Evolutionary conservation across 2,888 invertebrate genomes (phyloP), one percentile per base, ranked within the genome.

Genomic region (Morpho helenor): DNA sequence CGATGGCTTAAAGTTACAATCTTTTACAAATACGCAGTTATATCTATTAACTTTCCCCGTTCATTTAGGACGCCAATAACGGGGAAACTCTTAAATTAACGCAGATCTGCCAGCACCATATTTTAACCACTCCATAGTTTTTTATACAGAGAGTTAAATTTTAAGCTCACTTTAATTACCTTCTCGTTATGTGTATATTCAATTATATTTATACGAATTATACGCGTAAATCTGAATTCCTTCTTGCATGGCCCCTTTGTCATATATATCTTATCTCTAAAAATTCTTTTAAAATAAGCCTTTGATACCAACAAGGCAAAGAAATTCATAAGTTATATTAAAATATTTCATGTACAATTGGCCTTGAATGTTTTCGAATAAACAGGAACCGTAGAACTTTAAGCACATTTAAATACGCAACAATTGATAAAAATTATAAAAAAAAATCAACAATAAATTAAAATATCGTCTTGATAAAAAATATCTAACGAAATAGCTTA

Each of bases 71-170:
- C 62, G 58, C 65, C 67, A 72, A 68, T 74, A 73, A 74, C 69
- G 70, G 70, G 70, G 68, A 66, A 66, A 60, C 63, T 65, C 75
- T 75, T 75, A 79, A 74, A 76, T 74, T 77, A 80, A 76, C 71
- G 82, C 87, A 88, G 88, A 88, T 88, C 88, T 86, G 82, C 81
- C 84, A 88, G 88, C 88, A 88, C 88, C 88, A 85, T 72, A 69
- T 75, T 73, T 70, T 73, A 69, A 75, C 72, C 73, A 73, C 69
- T 73, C 75, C 74, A 71, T 57, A 68, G 70, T 68, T 74, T 76
- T 70, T 68, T 52, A 50, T 61, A 54, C 31, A 47, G 51, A 47
- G 56, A 62, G 60, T 60, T 60, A 57, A 62, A 56, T 62, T 61
- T 66, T 66, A 70, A 70, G 69, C 70, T 70, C 69, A 63, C 62